Evolutionary conservation across 2,113 vertebrate genomes (phyloP).

Genomic region (Sapajus apella): DNA sequence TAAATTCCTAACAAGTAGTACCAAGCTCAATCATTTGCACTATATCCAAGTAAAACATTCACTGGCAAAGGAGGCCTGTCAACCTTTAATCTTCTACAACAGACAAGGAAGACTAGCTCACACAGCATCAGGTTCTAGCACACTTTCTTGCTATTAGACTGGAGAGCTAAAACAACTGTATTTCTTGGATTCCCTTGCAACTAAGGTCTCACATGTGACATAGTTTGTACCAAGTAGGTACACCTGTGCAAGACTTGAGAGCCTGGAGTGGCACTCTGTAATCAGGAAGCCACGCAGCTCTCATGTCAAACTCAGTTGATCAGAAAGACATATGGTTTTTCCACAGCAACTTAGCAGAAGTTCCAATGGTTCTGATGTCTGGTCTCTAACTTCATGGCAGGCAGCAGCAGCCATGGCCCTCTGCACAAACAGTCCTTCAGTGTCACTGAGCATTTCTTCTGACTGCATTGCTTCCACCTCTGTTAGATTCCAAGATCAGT

Average conservation of each 20-base stretch:
- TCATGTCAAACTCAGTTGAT: neutral
- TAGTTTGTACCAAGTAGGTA: neutral
- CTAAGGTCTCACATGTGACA: neutral
- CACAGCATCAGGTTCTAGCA: neutral
- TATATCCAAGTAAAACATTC: neutral
- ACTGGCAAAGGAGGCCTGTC: neutral
- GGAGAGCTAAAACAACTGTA: neutral
- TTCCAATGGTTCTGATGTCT: neutral
- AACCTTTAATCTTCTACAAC: neutral
- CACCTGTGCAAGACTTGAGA: neutral
- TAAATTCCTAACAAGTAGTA: neutral
- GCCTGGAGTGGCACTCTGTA: neutral
- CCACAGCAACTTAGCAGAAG: neutral
- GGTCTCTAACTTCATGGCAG: neutral
- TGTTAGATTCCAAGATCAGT: neutral
- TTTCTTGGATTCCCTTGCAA: neutral
- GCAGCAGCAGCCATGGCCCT: neutral
- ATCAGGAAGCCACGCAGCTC: neutral
- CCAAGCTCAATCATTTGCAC: neutral
- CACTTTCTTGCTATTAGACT: neutral
- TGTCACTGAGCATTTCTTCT: neutral
- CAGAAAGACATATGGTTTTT: neutral
- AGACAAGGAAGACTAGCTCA: neutral
- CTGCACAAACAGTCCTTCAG: neutral
- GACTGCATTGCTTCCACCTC: neutral